These are phyloP conservation scores for Morone saxatilis DNA, from an alignment of 2,113 vertebrate genomes.

Conservation along the genomic window DNA sequence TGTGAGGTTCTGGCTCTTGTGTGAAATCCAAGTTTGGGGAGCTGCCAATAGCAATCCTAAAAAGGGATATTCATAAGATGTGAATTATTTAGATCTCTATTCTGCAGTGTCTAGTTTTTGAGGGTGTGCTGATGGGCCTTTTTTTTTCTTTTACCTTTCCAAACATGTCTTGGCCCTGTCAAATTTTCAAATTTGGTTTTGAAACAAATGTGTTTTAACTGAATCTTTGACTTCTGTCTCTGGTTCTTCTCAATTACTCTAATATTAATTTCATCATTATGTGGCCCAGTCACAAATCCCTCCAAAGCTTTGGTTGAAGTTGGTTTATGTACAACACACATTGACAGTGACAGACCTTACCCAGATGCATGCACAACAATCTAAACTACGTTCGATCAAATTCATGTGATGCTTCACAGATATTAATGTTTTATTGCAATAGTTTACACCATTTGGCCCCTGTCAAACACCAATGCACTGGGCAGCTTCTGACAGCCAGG, in stretches of 20 bases:
- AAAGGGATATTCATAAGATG: conserved; percentile 4
- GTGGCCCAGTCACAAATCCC: conserved; percentile 25
- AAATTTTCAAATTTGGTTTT: neutral
- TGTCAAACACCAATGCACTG: neutral
- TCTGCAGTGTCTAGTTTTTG: neutral
- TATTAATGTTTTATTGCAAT: conserved; percentile 73
- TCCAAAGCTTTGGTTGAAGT: conserved; percentile 70
- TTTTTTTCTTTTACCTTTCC: neutral
- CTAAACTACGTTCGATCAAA: conserved; percentile 38
- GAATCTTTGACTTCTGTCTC: neutral
- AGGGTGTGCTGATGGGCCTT: neutral
- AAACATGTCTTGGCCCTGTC: neutral
- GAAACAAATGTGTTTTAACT: neutral
- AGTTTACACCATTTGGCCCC: conserved; percentile 38
- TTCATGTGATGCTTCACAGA: conserved; percentile 38
- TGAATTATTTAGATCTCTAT: conserved; percentile 32
- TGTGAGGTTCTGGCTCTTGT: conserved; percentile 33
- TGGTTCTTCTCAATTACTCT: neutral
- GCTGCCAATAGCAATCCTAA: conserved; percentile 39
- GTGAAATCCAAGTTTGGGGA: conserved; percentile 42
- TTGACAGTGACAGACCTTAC: conserved; percentile 26
- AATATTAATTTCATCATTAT: neutral
- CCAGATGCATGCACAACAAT: conserved; percentile 58
- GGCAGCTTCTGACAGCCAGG: neutral
- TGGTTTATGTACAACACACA: conserved; percentile 44